phyloP scores from a whole-genome alignment of 2,797 vertebrate species.

The Brachyrhaphis roseni region DNA sequence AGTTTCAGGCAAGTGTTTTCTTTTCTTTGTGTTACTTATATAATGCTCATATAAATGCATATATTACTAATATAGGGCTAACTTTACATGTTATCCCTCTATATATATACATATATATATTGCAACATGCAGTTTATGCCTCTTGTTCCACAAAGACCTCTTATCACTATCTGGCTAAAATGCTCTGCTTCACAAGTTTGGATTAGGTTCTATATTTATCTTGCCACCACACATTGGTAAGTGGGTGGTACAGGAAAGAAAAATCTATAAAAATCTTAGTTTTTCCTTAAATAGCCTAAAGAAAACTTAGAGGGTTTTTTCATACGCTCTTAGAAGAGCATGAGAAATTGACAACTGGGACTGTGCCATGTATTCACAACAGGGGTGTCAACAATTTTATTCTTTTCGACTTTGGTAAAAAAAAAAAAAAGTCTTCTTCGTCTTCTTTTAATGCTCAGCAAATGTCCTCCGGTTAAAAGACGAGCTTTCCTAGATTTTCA shows the following conservation, averaged over 20 bases:
- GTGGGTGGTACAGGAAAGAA: background rate
- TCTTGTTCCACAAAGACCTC: background rate
- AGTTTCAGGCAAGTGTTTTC: slow-evolving; percentile 70
- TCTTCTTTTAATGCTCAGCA: background rate
- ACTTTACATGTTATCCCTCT: background rate
- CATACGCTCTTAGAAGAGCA: background rate
- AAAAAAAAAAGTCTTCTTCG: background rate
- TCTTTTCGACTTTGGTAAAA: background rate
- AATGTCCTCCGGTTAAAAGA: background rate
- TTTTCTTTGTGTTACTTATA: background rate
- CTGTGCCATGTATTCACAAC: background rate
- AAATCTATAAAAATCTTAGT: background rate
- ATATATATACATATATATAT: too few relatives aligned
- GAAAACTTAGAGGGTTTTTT: background rate
- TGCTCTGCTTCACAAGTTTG: background rate
- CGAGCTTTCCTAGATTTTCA: background rate
- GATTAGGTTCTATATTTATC: background rate
- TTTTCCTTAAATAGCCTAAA: background rate
- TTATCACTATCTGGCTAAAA: background rate
- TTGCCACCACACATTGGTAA: background rate
- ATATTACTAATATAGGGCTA: background rate
- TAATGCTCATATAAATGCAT: background rate
- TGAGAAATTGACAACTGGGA: background rate
- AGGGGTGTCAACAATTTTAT: background rate
- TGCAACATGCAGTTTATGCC: background rate